phyloP scores from a whole-genome alignment of 1,140 invertebrate species.

The Papilio polyxenes region DNA sequence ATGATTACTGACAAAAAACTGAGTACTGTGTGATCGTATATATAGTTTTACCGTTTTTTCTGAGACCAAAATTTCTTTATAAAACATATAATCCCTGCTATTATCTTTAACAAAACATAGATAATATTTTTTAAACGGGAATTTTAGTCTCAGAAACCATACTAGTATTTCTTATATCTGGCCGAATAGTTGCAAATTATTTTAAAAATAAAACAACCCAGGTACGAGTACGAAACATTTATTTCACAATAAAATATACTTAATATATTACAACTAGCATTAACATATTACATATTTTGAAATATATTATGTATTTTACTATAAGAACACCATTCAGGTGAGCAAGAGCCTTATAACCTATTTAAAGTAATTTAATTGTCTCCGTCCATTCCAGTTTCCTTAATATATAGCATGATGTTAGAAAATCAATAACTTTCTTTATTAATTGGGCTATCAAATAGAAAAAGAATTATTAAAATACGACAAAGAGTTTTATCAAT shows the following conservation, averaged over 20 bases:
- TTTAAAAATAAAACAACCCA: background rate
- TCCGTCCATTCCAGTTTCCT: background rate
- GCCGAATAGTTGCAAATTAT: background rate
- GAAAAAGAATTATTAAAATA: too few species aligned
- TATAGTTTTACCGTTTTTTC: too few species aligned
- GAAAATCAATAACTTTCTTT: too few species aligned
- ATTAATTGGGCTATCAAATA: too few species aligned
- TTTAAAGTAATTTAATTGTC: background rate
- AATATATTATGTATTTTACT: background rate
- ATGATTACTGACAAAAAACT: too few species aligned
- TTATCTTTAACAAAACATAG: too few species aligned
- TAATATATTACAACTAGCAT: background rate
- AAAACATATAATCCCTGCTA: too few species aligned
- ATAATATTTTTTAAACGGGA: too few species aligned
- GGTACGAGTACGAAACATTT: background rate
- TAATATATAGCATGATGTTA: background rate
- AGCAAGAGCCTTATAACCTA: background rate
- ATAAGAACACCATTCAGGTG: background rate
- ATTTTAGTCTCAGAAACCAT: too few species aligned
- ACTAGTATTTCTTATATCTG: too few species aligned
- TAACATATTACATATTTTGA: background rate
- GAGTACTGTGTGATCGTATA: too few species aligned
- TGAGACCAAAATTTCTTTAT: too few species aligned
- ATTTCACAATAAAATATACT: conserved; percentile 8
- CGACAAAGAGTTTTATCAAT: background rate